Base-by-base conservation (phyloP, 2,888 invertebrate species). In the Chymomyza caudatula region DNA sequence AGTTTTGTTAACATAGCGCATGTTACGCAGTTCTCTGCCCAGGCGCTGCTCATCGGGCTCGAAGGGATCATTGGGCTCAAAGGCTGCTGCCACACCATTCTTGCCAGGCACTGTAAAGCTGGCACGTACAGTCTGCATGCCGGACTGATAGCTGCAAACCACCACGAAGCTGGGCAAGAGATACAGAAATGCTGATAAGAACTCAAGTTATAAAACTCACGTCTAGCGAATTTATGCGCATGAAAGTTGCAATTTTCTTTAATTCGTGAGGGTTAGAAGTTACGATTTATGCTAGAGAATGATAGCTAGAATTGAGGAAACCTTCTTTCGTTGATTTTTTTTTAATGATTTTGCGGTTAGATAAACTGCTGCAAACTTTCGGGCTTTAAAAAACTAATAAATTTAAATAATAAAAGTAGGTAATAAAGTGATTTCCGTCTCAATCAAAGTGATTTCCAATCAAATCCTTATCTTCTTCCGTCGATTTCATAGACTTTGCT, bases 111-210 rank as follows among this genome's bases (percentile, higher is more conserved):
- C 90, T 72, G 94, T 94, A 80, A 94, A 93, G 84, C 95, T 95
- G 25, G 96, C 96, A 75, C 95, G 92, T 6, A 96, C 95, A 0
- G 96, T 95, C 83, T 96, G 92, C 25, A 95, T 95, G 87, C 96
- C 95, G 1, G 96, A 95, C 84, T 95, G 94, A 87, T 95, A 95
- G 37, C 95, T 94, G 86, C 96, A 96, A 13, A 96, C 92, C 1
- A 96, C 96, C 60, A 96, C 91, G 87, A 96, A 96, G 74, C 95
- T 93, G 85, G 15, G 58, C 4, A 6, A 43, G 52, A 17, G 8
- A 54, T 25, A 29, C 20, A 54, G 23, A n/a, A 4, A n/a, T n/a
- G 23, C 3, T 13, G 19, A 17, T 17, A 17, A 47, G 11, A 11
- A 11, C 11, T 37, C 11, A 13, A 11, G 11, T 11, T 37, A 0